Percentiles rank a stretch among this genome's conserved stretches.
phyloP scores from a whole-genome alignment of 2,113 vertebrate genomes.

The Proterorhinus semilunaris region DNA sequence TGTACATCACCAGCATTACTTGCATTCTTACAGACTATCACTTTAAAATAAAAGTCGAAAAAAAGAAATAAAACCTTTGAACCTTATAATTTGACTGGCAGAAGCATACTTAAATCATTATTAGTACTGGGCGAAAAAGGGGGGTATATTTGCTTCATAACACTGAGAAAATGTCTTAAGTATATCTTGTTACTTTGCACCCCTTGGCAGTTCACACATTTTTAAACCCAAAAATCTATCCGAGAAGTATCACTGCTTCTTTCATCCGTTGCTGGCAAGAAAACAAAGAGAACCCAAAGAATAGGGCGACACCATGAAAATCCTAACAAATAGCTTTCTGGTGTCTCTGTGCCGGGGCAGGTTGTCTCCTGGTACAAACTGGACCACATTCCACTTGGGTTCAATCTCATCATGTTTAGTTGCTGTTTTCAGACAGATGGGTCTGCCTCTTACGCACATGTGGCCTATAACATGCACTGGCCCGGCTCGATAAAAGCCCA shows the following conservation, averaged over 20 bases:
- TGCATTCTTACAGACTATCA: too few relatives aligned
- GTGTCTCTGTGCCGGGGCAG: slow-evolving; percentile 44
- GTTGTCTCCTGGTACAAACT: slow-evolving; percentile 58
- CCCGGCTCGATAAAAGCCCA: slow-evolving; percentile 56
- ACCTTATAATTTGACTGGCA: too few relatives aligned
- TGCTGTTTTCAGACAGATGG: slow-evolving; percentile 69
- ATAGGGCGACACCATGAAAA: slow-evolving; percentile 52
- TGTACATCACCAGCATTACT: too few relatives aligned
- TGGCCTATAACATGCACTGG: slow-evolving; percentile 32
- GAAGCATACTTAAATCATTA: too few relatives aligned
- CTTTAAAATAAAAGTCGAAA: too few relatives aligned
- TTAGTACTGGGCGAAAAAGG: too few relatives aligned
- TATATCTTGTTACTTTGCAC: not conserved
- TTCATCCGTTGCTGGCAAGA: slow-evolving; percentile 37
- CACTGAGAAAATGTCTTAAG: not conserved
- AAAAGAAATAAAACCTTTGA: too few relatives aligned
- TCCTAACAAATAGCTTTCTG: slow-evolving; percentile 69
- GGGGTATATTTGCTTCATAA: too few relatives aligned
- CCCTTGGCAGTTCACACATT: not conserved
- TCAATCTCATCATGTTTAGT: slow-evolving; percentile 76
- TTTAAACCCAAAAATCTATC: not conserved
- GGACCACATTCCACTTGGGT: slow-evolving; percentile 70
- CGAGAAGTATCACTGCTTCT: slow-evolving; percentile 4
- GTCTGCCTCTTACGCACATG: slow-evolving; percentile 42
- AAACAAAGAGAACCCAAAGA: slow-evolving; percentile 57